Evolutionary conservation across 2,113 vertebrate genomes (phyloP).

Genomic region (Colossoma macropomum): DNA sequence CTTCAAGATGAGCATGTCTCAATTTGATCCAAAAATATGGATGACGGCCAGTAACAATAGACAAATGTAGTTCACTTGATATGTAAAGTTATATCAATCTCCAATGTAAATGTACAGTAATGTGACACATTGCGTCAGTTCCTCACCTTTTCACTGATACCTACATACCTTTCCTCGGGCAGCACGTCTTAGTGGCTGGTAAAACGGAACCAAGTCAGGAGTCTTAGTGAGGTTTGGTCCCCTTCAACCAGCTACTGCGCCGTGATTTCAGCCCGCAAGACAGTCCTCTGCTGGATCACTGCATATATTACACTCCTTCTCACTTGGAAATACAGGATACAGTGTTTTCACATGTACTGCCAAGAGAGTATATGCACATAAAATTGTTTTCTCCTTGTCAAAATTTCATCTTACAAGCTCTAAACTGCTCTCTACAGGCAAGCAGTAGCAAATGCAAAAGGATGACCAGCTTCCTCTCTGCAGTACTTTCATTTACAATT

Average conservation of each 20-base stretch:
- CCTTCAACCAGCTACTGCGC: constrained; percentile 92
- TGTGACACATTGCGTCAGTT: no score
- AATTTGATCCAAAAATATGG: no score
- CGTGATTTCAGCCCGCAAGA: constrained; percentile 54
- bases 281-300: not conserved
- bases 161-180: not conserved
- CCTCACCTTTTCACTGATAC: not conserved
- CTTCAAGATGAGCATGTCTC: no score
- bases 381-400: not conserved
- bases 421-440: constrained; percentile 50
- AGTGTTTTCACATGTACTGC: not conserved
- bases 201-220: constrained; percentile 91
- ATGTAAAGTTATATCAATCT: not conserved
- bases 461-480: not conserved
- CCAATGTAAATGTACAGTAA: not conserved
- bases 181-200: constrained; percentile 84
- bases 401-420: not conserved
- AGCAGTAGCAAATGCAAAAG: not conserved
- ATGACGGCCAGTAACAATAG: no score
- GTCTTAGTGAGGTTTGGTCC: constrained; percentile 90
- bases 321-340: not conserved
- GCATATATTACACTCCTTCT: not conserved
- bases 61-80: not conserved
- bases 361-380: not conserved
- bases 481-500: not conserved